phyloP scores from a whole-genome alignment of 2,797 vertebrate genomes.

The Gadopsis marmoratus region DNA sequence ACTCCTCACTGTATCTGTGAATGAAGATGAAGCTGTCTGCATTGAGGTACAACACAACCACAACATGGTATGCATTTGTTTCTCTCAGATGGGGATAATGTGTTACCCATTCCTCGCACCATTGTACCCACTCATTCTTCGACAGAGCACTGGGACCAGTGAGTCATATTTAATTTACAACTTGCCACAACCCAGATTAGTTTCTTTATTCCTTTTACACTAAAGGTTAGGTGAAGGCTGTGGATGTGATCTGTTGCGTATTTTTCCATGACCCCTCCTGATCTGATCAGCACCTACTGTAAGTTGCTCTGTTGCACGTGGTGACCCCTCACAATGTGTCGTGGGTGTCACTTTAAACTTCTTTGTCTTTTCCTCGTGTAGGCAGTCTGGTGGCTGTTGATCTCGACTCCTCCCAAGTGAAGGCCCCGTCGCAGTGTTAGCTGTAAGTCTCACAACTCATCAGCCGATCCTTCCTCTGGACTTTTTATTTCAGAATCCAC shows the following conservation, averaged over 20 bases:
- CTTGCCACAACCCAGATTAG: not conserved
- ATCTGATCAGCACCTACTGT: slow-evolving; percentile 56
- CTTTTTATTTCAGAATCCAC: not conserved
- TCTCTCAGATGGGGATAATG: slow-evolving; percentile 30
- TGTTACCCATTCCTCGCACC: not conserved
- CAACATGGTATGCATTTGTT: slow-evolving; percentile 1
- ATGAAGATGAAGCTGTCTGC: not conserved
- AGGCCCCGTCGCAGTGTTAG: not conserved
- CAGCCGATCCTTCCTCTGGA: not conserved
- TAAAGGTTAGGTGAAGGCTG: not conserved
- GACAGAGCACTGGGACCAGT: slow-evolving; percentile 44
- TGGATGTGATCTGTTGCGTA: slow-evolving; percentile 22
- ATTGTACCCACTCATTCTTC: not conserved
- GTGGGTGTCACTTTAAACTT: not conserved
- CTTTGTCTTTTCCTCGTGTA: not conserved
- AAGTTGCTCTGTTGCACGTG: slow-evolving; percentile 28
- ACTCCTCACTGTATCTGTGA: not conserved
- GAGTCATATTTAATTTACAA: slow-evolving; percentile 41
- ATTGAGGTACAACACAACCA: not conserved
- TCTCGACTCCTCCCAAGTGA: not conserved
- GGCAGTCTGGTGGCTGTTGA: slow-evolving; percentile 24
- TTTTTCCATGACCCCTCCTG: slow-evolving; percentile 30
- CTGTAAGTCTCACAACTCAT: slow-evolving; percentile 43
- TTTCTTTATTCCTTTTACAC: not conserved
- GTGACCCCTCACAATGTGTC: slow-evolving; percentile 11